A percentile compares a stretch with the other conserved stretches of the same genome.
Evolutionary conservation across 2,797 vertebrate species (phyloP).

Genomic region (Synanceia verrucosa): DNA sequence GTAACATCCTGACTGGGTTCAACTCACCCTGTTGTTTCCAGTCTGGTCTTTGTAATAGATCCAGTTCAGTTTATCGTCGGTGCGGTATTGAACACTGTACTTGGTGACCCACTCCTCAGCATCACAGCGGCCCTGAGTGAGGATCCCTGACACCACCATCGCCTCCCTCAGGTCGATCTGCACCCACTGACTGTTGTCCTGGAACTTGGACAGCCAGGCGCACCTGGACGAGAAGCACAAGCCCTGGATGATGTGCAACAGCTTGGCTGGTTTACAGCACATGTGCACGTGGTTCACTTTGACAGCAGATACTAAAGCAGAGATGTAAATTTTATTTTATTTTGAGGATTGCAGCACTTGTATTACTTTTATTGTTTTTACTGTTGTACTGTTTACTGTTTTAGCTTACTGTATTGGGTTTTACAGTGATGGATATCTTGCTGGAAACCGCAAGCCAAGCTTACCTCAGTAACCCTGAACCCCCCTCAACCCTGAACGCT

Average conservation of each 20-base stretch:
- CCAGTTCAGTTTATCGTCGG: constrained; percentile 91
- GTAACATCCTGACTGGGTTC: not conserved
- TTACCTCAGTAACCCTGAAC: too few relatives aligned
- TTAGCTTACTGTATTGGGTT: too few relatives aligned
- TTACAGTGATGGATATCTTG: too few relatives aligned
- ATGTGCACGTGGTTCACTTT: not conserved
- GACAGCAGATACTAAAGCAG: too few relatives aligned
- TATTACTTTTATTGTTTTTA: too few relatives aligned
- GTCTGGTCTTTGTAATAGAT: constrained; percentile 99
- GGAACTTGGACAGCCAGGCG: constrained; percentile 97
- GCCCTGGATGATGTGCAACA: not conserved
- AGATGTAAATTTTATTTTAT: too few relatives aligned
- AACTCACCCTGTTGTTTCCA: constrained; percentile 94
- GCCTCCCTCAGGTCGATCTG: constrained; percentile 94
- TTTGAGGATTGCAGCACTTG: too few relatives aligned
- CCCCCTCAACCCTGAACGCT: too few relatives aligned
- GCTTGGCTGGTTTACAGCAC: not conserved
- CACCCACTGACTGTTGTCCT: constrained; percentile 95
- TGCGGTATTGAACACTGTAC: constrained; percentile 94
- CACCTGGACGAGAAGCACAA: constrained; percentile 81
- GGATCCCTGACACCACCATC: constrained; percentile 93
- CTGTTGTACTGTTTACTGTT: too few relatives aligned
- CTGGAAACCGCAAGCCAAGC: too few relatives aligned
- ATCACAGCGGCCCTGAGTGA: constrained; percentile 96
- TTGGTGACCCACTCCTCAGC: constrained; percentile 98